phyloP scores from a whole-genome alignment of 2,797 vertebrate genomes.

The Silurus lanzhouensis region DNA sequence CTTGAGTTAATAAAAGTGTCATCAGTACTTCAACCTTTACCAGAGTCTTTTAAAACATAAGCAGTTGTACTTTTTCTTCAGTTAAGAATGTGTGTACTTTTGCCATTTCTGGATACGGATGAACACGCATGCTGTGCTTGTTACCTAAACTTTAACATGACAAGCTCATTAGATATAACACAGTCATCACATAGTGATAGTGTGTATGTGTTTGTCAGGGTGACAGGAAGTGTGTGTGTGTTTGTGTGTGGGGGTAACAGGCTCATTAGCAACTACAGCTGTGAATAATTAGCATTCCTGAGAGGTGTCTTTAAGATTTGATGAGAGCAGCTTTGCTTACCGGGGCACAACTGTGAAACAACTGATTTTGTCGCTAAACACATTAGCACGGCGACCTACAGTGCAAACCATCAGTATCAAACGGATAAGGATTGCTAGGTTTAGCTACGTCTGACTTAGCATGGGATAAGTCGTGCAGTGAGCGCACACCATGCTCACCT shows the following conservation, averaged over 20 bases:
- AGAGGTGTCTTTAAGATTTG: slow-evolving; percentile 53
- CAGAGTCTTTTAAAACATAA: no score
- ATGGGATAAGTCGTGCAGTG: neutral
- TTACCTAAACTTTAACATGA: slow-evolving; percentile 67
- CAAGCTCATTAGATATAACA: slow-evolving; percentile 70
- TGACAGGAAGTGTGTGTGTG: slow-evolving; percentile 20
- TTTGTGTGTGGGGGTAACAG: slow-evolving; percentile 40
- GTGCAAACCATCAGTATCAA: neutral
- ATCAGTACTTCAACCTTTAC: no score
- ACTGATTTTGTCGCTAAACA: neutral
- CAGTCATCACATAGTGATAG: slow-evolving; percentile 60
- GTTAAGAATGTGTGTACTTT: no score
- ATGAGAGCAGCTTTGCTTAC: slow-evolving; percentile 37
- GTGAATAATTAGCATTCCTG: slow-evolving; percentile 32
- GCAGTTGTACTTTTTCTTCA: no score
- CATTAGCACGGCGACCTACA: neutral
- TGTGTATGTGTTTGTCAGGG: slow-evolving; percentile 1
- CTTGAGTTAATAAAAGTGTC: no score
- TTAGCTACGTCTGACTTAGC: neutral
- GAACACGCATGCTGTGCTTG: slow-evolving; percentile 52
- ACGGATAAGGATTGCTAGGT: neutral
- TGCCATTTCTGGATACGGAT: neutral
- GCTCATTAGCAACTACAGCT: slow-evolving; percentile 45
- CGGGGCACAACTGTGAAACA: slow-evolving; percentile 18
- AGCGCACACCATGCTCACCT: neutral